phyloP scores from a whole-genome alignment of 2,888 invertebrate species.

The Bhutanitis thaidina region DNA sequence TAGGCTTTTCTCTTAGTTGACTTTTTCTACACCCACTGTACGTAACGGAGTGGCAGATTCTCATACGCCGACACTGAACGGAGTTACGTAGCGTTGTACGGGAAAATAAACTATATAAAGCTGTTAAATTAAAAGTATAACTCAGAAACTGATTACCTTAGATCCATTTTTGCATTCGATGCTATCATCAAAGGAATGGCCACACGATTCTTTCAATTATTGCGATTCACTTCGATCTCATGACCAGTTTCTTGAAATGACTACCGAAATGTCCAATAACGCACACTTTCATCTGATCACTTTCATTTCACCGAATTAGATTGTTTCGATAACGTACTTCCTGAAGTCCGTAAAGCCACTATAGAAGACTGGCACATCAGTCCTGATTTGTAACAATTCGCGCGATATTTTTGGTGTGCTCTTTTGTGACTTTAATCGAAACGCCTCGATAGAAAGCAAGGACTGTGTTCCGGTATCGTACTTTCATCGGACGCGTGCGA shows the following conservation, averaged over 20 bases:
- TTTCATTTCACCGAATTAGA: conserved; percentile 34
- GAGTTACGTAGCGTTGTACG: too few species aligned
- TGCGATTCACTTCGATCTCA: not conserved
- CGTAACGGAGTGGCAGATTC: too few species aligned
- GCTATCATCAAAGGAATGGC: conserved; percentile 18
- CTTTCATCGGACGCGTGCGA: conserved; percentile 64
- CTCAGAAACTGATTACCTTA: conserved; percentile 43
- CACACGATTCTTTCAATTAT: not conserved
- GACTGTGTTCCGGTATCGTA: conserved; percentile 43
- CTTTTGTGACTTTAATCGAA: conserved; percentile 13
- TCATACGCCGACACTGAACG: too few species aligned
- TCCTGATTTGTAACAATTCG: not conserved
- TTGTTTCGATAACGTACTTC: not conserved
- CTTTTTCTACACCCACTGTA: too few species aligned
- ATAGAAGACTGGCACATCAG: not conserved
- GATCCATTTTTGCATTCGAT: conserved; percentile 48
- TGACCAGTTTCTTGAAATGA: conserved; percentile 1
- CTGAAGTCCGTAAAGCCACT: not conserved
- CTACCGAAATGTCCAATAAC: conserved; percentile 17
- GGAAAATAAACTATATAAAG: too few species aligned
- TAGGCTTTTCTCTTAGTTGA: too few species aligned
- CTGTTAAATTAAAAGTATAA: too few species aligned
- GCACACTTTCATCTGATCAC: conserved; percentile 35
- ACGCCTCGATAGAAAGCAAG: conserved; percentile 59
- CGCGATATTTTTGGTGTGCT: not conserved